phyloP scores from a whole-genome alignment of 2,797 vertebrate genomes.

The Serranus cabrilla region DNA sequence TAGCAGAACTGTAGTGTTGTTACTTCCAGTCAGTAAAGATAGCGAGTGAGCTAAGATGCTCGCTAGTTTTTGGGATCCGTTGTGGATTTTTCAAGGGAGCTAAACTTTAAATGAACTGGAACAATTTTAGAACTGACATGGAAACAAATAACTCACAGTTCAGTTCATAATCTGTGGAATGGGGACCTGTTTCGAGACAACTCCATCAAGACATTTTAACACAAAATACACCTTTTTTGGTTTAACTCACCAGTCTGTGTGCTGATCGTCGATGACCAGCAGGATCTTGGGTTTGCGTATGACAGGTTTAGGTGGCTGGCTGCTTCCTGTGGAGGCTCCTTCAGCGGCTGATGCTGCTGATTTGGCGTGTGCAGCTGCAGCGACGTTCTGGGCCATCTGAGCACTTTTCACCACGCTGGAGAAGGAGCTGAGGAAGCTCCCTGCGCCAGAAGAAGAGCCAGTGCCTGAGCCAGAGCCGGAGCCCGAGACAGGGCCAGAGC shows the following conservation, averaged over 20 bases:
- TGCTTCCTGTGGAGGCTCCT: constrained; percentile 49
- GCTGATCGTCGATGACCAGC: constrained; percentile 92
- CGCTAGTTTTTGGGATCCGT: neutral
- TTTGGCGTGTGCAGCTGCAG: constrained; percentile 82
- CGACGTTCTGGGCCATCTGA: constrained; percentile 84
- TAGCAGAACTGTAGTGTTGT: constrained; percentile 3
- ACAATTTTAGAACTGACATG: neutral
- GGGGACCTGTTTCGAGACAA: neutral
- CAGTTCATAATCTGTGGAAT: neutral
- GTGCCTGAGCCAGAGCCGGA: neutral
- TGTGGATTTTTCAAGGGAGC: constrained; percentile 5
- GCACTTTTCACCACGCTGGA: constrained; percentile 94
- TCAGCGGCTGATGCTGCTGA: constrained; percentile 67
- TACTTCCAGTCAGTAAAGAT: constrained; percentile 2
- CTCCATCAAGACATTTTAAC: neutral
- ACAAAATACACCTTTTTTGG: neutral
- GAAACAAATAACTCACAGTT: constrained; percentile 6
- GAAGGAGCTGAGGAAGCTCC: constrained; percentile 94
- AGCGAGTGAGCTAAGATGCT: neutral
- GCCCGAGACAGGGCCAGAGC: constrained; percentile 47
- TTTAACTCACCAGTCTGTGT: constrained; percentile 94
- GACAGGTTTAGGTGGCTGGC: constrained; percentile 73
- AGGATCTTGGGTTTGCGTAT: constrained; percentile 90
- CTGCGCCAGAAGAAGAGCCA: constrained; percentile 60
- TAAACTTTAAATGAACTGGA: constrained; percentile 16